These are phyloP conservation scores for Falco biarmicus DNA, from an alignment of 2,797 vertebrate species.

Conservation along the genomic window DNA sequence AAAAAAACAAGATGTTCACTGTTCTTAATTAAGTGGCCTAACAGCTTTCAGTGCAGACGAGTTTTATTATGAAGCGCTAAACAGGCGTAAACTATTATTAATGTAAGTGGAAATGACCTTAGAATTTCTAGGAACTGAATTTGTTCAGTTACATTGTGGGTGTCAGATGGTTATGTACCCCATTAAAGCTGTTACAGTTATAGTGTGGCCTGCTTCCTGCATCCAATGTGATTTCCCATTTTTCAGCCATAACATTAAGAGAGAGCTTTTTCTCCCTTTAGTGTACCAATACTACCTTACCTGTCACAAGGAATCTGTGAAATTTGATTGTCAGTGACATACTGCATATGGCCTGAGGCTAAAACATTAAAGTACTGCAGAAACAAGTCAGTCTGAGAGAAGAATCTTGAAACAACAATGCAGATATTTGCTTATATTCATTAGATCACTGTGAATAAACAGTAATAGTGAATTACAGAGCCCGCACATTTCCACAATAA, in stretches of 20 bases:
- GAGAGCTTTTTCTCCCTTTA: not conserved
- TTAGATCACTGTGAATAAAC: not conserved
- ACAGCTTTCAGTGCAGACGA: not conserved
- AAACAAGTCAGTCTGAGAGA: not conserved
- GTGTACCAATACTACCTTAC: not conserved
- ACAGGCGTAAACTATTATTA: not conserved
- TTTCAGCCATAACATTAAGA: not conserved
- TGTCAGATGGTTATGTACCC: not conserved
- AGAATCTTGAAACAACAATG: not conserved
- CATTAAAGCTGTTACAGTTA: not conserved
- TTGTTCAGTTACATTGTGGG: not conserved
- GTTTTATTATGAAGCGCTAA: not conserved
- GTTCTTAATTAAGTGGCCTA: not conserved
- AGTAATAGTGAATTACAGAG: not conserved
- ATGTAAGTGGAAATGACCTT: not conserved
- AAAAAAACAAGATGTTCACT: not conserved
- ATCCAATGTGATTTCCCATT: not conserved
- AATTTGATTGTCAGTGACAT: not conserved
- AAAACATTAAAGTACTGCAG: not conserved
- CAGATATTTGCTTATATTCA: not conserved
- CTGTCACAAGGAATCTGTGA: not conserved
- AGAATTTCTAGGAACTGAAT: not conserved
- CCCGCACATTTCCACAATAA: not conserved
- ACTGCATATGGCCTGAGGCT: not conserved
- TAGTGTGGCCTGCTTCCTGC: not conserved